Conservation (phyloP, 2,888 invertebrate genomes). For the Tetanocera ferruginea region DNA sequence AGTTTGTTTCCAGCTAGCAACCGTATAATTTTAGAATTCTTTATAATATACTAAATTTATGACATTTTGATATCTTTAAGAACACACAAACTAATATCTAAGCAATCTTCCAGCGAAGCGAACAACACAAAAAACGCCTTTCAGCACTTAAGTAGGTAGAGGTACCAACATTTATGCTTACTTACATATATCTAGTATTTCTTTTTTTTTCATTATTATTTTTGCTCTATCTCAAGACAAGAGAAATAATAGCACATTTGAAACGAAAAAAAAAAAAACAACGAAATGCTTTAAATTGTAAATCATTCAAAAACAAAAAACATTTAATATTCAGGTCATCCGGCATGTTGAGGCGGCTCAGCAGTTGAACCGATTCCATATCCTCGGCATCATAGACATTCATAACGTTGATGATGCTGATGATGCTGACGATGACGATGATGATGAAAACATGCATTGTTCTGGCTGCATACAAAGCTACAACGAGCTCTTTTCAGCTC, state of each 20-base stretch:
- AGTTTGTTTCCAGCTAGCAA: too few relatives aligned
- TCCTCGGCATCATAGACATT: background rate
- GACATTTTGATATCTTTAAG: slow-evolving; percentile 2
- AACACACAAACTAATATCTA: too few relatives aligned
- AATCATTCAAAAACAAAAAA: slow-evolving; percentile 27
- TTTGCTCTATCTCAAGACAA: background rate
- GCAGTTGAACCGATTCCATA: background rate
- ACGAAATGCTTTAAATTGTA: slow-evolving; percentile 9
- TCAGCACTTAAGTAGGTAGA: background rate
- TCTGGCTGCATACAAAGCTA: slow-evolving; percentile 24
- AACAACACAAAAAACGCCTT: background rate
- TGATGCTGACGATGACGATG: background rate
- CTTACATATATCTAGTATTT: too few relatives aligned
- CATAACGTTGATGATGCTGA: background rate
- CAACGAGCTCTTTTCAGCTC: slow-evolving; percentile 2
- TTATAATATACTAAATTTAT: background rate
- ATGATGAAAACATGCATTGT: slow-evolving; percentile 24
- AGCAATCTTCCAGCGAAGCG: background rate
- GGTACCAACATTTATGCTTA: background rate
- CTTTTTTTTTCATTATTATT: too few relatives aligned
- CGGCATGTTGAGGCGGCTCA: slow-evolving; percentile 1
- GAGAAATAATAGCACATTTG: background rate
- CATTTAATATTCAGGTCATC: slow-evolving; percentile 35
- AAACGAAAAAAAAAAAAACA: too few relatives aligned
- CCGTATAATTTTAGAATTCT: too few relatives aligned